phyloP scores from a whole-genome alignment of 2,888 invertebrate species.

The Ochropleura plecta region DNA sequence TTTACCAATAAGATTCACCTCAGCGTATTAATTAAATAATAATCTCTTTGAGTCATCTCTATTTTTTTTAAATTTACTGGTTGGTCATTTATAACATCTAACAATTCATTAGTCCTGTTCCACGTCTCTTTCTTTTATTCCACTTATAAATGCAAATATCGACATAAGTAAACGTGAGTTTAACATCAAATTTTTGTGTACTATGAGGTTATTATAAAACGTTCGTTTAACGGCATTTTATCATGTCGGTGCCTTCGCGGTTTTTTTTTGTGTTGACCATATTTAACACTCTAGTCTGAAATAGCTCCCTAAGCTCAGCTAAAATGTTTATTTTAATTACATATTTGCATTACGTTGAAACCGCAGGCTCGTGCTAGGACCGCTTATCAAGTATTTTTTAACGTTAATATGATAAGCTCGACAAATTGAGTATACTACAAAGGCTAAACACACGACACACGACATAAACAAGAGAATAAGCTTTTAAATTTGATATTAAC shows the following conservation, averaged over 20 bases:
- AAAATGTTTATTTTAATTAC: constrained; percentile 60
- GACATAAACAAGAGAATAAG: not conserved
- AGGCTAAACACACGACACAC: not conserved
- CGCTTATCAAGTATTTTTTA: not conserved
- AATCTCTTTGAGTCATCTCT: not conserved
- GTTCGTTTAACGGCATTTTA: constrained; percentile 3
- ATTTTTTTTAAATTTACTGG: not conserved
- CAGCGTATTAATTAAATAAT: no score
- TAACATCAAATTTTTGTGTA: not conserved
- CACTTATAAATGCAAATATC: not conserved
- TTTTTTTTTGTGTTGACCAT: constrained; percentile 34
- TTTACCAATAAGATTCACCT: no score
- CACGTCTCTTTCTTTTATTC: not conserved
- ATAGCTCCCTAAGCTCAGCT: constrained; percentile 52
- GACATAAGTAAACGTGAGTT: not conserved
- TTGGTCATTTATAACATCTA: not conserved
- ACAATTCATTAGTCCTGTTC: not conserved
- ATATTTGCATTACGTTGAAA: no score
- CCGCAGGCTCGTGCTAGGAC: no score
- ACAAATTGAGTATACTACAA: not conserved
- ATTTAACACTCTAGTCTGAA: constrained; percentile 55
- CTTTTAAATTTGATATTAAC: not conserved
- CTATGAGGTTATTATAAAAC: constrained; percentile 5
- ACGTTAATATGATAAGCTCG: not conserved
- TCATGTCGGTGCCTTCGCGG: constrained; percentile 1